A percentile compares a stretch with the other conserved stretches of the same genome.
phyloP scores from a whole-genome alignment of 2,888 invertebrate species.

The Phortica okadai region DNA sequence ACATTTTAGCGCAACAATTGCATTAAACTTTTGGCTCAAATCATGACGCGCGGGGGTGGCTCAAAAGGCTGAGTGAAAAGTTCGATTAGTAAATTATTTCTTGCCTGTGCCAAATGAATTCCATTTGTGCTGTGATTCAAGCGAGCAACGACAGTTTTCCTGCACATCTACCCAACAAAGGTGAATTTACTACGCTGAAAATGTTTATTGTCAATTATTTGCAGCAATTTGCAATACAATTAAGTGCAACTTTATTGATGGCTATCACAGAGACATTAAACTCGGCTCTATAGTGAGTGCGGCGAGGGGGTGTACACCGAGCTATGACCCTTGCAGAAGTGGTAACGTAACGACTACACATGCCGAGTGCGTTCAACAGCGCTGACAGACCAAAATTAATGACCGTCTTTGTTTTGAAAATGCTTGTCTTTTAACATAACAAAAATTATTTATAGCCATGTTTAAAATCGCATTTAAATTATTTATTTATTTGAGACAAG shows the following conservation, averaged over 20 bases:
- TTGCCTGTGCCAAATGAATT: slow-evolving; percentile 38
- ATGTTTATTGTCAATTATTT: slow-evolving; percentile 65
- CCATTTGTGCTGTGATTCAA: slow-evolving; percentile 32
- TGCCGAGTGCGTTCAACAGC: background rate
- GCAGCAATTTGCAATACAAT: slow-evolving; percentile 71
- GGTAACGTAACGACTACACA: background rate
- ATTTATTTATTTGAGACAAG: background rate
- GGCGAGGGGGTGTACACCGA: background rate
- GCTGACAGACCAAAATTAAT: slow-evolving; percentile 14
- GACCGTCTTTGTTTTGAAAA: background rate
- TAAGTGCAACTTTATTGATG: slow-evolving; percentile 37
- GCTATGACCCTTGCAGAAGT: background rate
- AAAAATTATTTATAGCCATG: slow-evolving; percentile 4
- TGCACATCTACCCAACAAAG: background rate
- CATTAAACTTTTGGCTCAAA: background rate
- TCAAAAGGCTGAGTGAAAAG: background rate
- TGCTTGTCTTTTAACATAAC: background rate
- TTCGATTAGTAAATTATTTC: slow-evolving; percentile 18
- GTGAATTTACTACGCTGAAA: slow-evolving; percentile 43
- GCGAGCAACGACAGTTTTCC: background rate
- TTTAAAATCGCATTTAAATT: slow-evolving; percentile 12
- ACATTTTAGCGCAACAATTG: background rate
- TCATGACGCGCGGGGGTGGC: background rate
- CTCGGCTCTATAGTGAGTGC: background rate
- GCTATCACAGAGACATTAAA: background rate